Percentiles rank a stretch among this genome's conserved stretches.
These are phyloP conservation scores for Drosophila quadrilineata DNA, from an alignment of 1,140 invertebrate genomes.

Conservation along the genomic window DNA sequence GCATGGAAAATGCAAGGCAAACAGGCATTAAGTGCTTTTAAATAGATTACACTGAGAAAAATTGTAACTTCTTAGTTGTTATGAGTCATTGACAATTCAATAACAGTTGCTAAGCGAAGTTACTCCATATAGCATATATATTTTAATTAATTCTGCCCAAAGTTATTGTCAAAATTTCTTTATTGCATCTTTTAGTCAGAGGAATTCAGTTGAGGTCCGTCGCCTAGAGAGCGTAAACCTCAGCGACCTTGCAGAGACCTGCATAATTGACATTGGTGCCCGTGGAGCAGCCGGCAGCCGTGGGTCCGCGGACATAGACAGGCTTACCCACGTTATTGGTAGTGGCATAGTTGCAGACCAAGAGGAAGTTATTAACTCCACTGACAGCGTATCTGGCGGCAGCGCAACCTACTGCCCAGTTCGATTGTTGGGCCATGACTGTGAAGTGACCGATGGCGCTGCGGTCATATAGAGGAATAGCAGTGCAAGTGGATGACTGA, in stretches of 20 bases:
- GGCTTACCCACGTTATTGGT: constrained; percentile 35
- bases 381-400: constrained; percentile 10
- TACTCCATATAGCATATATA: no score
- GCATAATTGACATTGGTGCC: constrained; percentile 42
- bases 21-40: no score
- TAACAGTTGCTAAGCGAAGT: no score
- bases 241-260: constrained; percentile 30
- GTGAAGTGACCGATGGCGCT: constrained; percentile 44
- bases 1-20: background rate
- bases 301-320: constrained; percentile 22
- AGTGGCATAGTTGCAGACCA: constrained; percentile 59
- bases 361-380: constrained; percentile 8
- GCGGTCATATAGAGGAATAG: background rate
- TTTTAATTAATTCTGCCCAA: no score
- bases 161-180: background rate
- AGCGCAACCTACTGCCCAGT: constrained; percentile 52
- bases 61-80: no score
- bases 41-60: no score
- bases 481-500: background rate
- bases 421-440: constrained; percentile 42
- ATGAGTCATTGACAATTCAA: no score
- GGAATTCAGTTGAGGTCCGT: background rate
- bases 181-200: background rate
- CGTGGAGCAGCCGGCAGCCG: constrained; percentile 43
- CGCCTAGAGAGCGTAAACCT: constrained; percentile 21